Evolutionary conservation across 2,888 invertebrate species (phyloP), one percentile per base, ranked within the genome.

Genomic region (Rhopalosiphum nymphaeae): DNA sequence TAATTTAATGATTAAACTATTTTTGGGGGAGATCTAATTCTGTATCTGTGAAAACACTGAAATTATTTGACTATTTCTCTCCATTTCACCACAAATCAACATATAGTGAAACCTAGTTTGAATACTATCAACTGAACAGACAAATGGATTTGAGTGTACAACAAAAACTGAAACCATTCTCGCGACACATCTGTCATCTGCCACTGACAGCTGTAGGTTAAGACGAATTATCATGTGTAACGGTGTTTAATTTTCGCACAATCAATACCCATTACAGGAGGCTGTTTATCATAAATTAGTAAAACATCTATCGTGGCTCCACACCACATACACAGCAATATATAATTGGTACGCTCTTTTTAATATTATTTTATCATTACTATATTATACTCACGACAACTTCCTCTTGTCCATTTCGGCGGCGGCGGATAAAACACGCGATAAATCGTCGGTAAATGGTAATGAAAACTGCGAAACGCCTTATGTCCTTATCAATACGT

Each of bases 361-460:
- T 21, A 9, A 36, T 36, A 36, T 36, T 78, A 36, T 36, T 9
- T 36, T 21, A 78, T 16, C 46, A 25, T 36, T n/a, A 21, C 21
- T 53, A 0, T 3, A 25, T 3, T 36, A 46, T 87, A 92, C 92
- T 92, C 49, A 92, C 92, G 92, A 92, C 26, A 92, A 87, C 29
- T 92, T 92, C 61, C 92, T 92, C 61, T 61, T 87, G 86, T 92
- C 92, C 92, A 92, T 92, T 29, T 53, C 36, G 61, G 53, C n/a
- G 25, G 56, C 21, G 86, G 42, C 5, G 91, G 46, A 67, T 67
- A 0, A 1, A 1, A 67, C 67, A 16, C 16, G n/a, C n/a, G n/a
- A n/a, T 67, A 13, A 26, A 11, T 61, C 3, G 61, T n/a, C 61
- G 67, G n/a, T 67, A 16, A 67, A 67, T 16, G 7, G n/a, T 16